Evolutionary conservation across 53 echinoderm and acorn worm genomes (phyloP).

Genomic region (Crossaster papposus): DNA sequence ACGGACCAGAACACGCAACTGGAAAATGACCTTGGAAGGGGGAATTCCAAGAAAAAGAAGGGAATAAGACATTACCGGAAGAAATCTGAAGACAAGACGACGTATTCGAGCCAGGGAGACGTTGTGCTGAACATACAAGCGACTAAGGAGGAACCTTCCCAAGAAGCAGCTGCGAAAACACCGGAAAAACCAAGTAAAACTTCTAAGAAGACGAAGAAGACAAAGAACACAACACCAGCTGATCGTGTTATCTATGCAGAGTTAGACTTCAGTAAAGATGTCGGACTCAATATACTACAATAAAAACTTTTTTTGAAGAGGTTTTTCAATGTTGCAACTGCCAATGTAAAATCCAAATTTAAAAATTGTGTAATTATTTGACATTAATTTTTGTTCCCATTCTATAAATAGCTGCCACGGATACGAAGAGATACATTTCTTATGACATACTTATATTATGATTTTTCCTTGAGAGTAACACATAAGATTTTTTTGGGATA

Average conservation of each 20-base stretch:
- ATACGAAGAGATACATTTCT: too few relatives aligned
- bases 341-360: too few relatives aligned
- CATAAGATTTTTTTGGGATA: too few relatives aligned
- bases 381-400: background rate
- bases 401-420: too few relatives aligned
- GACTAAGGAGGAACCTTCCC: background rate
- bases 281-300: constrained; percentile 59
- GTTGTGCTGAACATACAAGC: constrained; percentile 10
- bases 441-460: too few relatives aligned
- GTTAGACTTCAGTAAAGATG: constrained; percentile 61
- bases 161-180: background rate
- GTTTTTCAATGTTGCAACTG: background rate
- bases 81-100: constrained; percentile 28
- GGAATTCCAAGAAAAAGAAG: constrained; percentile 48
- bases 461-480: too few relatives aligned
- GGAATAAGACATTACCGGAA: constrained; percentile 36
- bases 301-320: background rate
- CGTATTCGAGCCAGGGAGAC: background rate
- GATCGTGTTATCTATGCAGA: constrained; percentile 68
- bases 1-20: background rate
- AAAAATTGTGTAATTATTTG: too few relatives aligned
- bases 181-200: background rate
- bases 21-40: constrained; percentile 42
- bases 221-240: constrained; percentile 15
- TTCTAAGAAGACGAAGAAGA: too few relatives aligned